phyloP scores from a whole-genome alignment of 1,140 invertebrate species.

The Latrodectus geometricus region DNA sequence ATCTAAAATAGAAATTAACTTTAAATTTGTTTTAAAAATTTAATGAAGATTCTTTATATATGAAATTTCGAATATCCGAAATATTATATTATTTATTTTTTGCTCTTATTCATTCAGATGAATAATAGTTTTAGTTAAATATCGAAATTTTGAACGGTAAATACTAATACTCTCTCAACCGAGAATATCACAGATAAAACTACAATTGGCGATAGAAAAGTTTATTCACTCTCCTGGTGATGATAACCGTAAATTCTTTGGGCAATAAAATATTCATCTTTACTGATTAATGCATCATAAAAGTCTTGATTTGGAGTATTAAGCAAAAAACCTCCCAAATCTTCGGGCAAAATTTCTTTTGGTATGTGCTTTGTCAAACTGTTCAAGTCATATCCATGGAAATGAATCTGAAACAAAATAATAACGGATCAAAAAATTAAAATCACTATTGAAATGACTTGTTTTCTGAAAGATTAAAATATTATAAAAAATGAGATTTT shows the following conservation, averaged over 20 bases:
- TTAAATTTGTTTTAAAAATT: too few species aligned
- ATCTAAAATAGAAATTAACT: too few species aligned
- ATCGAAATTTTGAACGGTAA: not conserved
- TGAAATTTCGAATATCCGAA: too few species aligned
- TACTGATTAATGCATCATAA: constrained; percentile 24
- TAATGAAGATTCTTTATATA: too few species aligned
- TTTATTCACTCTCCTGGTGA: not conserved
- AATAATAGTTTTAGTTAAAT: too few species aligned
- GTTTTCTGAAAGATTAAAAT: not conserved
- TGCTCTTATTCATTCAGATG: too few species aligned
- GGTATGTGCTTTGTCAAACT: constrained; percentile 83
- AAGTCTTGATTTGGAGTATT: constrained; percentile 27
- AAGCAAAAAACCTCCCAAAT: constrained; percentile 75
- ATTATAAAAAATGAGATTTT: not conserved
- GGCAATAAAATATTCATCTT: constrained; percentile 20
- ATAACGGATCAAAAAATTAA: not conserved
- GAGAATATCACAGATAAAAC: constrained; percentile 4
- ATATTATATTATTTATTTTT: too few species aligned
- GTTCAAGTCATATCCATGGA: constrained; percentile 86
- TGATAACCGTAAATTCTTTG: constrained; percentile 27
- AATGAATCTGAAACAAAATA: constrained; percentile 41
- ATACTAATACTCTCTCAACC: not conserved
- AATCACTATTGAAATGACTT: not conserved
- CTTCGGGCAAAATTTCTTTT: constrained; percentile 84
- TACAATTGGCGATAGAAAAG: not conserved